These are phyloP conservation scores for Danio aesculapii DNA, from an alignment of 2,797 vertebrate species.

Conservation along the genomic window DNA sequence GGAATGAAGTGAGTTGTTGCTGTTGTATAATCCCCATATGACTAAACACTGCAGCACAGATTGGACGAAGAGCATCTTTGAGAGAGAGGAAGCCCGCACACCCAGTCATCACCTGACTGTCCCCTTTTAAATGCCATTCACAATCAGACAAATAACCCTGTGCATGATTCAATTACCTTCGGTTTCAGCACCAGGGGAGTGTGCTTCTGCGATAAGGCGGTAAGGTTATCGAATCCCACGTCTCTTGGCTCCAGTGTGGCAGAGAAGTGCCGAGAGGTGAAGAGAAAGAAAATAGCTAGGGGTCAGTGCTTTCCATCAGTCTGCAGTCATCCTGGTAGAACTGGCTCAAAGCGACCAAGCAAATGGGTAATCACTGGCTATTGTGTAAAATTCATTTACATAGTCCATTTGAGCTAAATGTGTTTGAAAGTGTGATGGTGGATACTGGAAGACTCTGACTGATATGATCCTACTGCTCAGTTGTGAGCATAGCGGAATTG, in stretches of 20 bases:
- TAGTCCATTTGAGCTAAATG: constrained; percentile 34
- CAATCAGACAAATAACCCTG: constrained; percentile 50
- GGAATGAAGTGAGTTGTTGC: constrained; percentile 51
- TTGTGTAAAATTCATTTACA: constrained; percentile 53
- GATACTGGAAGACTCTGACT: constrained; percentile 22
- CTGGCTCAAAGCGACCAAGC: constrained; percentile 29
- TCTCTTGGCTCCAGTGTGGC: constrained; percentile 42
- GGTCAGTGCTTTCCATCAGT: constrained; percentile 49
- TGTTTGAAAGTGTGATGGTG: constrained; percentile 37
- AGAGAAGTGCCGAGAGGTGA: constrained; percentile 16
- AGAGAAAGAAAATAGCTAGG: constrained; percentile 12
- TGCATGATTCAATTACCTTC: constrained; percentile 60
- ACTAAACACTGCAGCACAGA: constrained; percentile 56
- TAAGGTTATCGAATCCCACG: constrained; percentile 42
- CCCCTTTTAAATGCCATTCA: constrained; percentile 41
- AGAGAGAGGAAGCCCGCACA: constrained; percentile 25
- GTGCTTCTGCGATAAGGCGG: constrained; percentile 52
- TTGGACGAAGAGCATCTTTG: constrained; percentile 27
- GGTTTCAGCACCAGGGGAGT: constrained; percentile 46
- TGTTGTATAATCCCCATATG: constrained; percentile 61
- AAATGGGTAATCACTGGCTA: constrained; percentile 49
- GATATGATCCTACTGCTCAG: constrained; percentile 19
- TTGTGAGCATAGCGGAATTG: constrained; percentile 2
- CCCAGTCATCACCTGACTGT: constrained; percentile 13
- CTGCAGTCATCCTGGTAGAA: constrained; percentile 47